Evolutionary conservation across 2,888 invertebrate species (phyloP), one percentile per base, ranked within the genome.

Genomic region (Deilephila elpenor): DNA sequence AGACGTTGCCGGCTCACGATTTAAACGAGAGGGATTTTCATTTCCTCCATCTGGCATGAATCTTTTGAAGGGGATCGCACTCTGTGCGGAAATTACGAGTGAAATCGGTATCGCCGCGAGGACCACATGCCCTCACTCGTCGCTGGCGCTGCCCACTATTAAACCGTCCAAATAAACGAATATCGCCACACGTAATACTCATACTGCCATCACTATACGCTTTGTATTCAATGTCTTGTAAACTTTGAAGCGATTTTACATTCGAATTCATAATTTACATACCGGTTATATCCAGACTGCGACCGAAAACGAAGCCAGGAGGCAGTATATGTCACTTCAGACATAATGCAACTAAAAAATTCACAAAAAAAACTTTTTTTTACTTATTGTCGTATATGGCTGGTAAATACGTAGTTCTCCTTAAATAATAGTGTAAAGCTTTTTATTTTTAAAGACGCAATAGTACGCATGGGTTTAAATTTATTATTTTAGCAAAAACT

Each of bases 1-100:
- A 86, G 86, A 84, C 85, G 85, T 82, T 84, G 80, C 78, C 81
- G 80, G 83, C 83, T 83, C 80, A 82, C 84, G 88, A 88, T 90
- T 90, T 89, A 89, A 91, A 88, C 86, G 89, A 86, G 86, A 88
- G 85, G 84, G 87, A 88, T 89, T 89, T 89, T 89, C 88, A 90
- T 91, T 91, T 89, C 89, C 88, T 89, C 81, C 77, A 80, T 82
- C 83, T 84, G 83, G 85, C 82, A 83, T 83, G 86, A 83, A 83
- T 84, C 85, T 86, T 88, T 88, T 88, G 86, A 84, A 84, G 84
- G 83, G 82, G 80, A 82, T 85, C 80, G 84, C 83, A 83, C 82
- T 82, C 82, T 80, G 82, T 84, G 86, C 90, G 91, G 91, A 92
- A 91, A 91, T 91, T 90, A 91, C 89, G 79, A 89, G 86, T 85